Percentiles rank a stretch among this genome's conserved stretches.
phyloP scores from a whole-genome alignment of 2,113 vertebrate genomes.

The Passer domesticus region DNA sequence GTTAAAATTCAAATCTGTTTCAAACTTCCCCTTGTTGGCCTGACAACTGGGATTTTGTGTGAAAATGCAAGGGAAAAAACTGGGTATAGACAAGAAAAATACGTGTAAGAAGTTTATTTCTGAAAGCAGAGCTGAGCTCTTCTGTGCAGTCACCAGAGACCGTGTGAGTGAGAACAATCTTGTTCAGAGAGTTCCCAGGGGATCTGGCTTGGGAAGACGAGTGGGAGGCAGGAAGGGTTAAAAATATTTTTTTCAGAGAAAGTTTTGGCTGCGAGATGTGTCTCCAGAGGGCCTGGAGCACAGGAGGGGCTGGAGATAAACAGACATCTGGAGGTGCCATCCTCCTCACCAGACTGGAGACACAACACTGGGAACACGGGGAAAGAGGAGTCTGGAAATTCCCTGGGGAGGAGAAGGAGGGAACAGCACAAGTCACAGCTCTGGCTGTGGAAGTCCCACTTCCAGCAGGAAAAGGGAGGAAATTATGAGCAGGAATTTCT shows the following conservation, averaged over 20 bases:
- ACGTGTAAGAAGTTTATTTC: background rate
- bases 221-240: constrained; percentile 14
- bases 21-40: background rate
- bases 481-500: background rate
- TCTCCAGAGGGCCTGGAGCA: background rate
- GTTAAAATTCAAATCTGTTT: background rate
- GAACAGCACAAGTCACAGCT: background rate
- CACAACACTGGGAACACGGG: rapidly evolving
- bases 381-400: background rate
- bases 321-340: background rate
- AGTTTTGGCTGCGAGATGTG: background rate
- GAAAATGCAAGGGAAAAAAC: background rate
- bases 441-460: background rate
- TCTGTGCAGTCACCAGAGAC: background rate
- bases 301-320: background rate
- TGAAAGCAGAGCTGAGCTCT: background rate
- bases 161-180: background rate
- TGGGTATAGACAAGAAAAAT: background rate
- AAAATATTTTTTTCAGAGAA: background rate
- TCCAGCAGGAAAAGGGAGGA: background rate
- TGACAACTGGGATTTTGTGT: background rate
- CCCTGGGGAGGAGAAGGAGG: background rate
- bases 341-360: background rate
- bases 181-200: background rate
- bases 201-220: background rate